phyloP scores from a whole-genome alignment of 2,888 invertebrate genomes.

The Marasmarcha lunaedactyla region DNA sequence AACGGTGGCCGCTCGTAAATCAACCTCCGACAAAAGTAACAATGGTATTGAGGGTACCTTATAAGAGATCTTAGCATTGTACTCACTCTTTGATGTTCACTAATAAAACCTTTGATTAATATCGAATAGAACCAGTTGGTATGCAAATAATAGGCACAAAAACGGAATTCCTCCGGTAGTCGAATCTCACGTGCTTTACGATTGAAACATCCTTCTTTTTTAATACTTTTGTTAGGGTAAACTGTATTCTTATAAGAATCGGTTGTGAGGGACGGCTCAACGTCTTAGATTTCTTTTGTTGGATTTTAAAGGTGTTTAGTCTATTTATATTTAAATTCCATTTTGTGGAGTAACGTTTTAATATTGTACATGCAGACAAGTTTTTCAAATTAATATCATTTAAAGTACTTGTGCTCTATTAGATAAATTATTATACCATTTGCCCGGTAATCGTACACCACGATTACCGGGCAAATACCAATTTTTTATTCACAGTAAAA shows the following conservation, averaged over 20 bases:
- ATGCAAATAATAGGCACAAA: conserved; percentile 63
- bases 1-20: conserved; percentile 70
- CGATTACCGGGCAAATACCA: too few species aligned
- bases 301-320: too few species aligned
- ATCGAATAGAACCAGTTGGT: conserved; percentile 68
- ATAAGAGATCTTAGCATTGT: conserved; percentile 70
- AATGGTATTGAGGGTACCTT: conserved; percentile 70
- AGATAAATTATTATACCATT: too few species aligned
- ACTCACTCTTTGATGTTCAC: conserved; percentile 68
- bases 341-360: too few species aligned
- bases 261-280: conserved; percentile 5
- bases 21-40: conserved; percentile 69
- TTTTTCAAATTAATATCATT: too few species aligned
- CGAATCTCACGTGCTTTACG: conserved; percentile 57
- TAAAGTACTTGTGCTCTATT: too few species aligned
- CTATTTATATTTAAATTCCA: too few species aligned
- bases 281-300: not conserved
- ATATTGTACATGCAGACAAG: too few species aligned
- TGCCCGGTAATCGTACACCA: too few species aligned
- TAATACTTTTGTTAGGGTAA: conserved; percentile 42
- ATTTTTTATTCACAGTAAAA: too few species aligned
- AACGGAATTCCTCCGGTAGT: conserved; percentile 46
- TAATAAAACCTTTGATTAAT: conserved; percentile 72
- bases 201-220: conserved; percentile 61
- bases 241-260: conserved; percentile 32